Base-by-base conservation (phyloP, 2,113 vertebrate species). In the Polypterus bichir region DNA sequence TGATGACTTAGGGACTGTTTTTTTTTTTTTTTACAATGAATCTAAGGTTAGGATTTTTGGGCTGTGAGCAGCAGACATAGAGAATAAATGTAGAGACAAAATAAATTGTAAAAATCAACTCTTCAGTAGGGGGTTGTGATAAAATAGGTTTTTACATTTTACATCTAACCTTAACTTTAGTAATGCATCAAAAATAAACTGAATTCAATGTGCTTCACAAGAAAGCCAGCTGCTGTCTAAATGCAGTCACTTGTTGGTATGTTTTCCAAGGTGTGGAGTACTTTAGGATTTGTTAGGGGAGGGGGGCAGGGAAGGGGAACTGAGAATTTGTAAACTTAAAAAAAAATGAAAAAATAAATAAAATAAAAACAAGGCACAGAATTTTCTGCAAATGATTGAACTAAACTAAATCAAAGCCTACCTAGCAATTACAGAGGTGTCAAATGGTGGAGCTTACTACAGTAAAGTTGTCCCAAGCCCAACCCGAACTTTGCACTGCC, bases 351-450 rank as follows among this genome's bases (percentile, higher is more conserved):
- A 69, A 60, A 62, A 72, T 77, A 5, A 78, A 81, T 82, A 88
- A 80, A 82, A 83, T 88, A 83, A 83, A 86, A 94, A 94, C 91
- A 97, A 97, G 93, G 94, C 93, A 97, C 94, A 92, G 90, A 92
- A 92, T 91, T 90, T 87, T 92, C 92, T 92, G 89, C 86, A 87
- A 83, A 94, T 88, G 87, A 89, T 88, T 83, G 82, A 92, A 88
- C 79, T 77, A 86, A 96, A 97, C 86, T 87, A 91, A 91, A 89
- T 74, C 80, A 81, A 82, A 85, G 82, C 80, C 75, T 80, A 83
- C 88, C 89, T 86, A 66, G 83, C 71, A 73, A 77, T 81, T 75
- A 79, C 74, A 80, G 87, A 89, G 87, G 87, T 92, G 87, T 92
- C 79, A 71, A 89, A 92, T 85, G 88, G 90, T 89, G 89, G 88